Evolutionary conservation across 2,888 invertebrate genomes (phyloP), one percentile per base, ranked within the genome.

Genomic region (Philereme vetulata): DNA sequence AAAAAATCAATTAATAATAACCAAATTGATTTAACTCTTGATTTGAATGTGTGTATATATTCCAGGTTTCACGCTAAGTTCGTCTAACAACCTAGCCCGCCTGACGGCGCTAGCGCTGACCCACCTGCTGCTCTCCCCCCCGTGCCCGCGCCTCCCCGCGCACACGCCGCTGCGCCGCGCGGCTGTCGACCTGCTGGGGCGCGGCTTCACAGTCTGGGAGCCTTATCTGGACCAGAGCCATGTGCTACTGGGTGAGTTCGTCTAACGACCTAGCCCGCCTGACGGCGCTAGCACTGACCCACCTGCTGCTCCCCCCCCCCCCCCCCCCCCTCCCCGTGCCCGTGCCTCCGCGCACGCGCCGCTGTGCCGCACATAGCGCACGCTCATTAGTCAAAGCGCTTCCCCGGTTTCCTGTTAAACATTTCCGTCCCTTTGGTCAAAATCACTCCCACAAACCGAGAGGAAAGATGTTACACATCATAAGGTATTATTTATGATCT

Each of bases 141-240:
- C 98, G 5, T 94, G 96, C 33, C 86, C 94, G 1, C 96, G 97
- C 71, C 93, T 99, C 64, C 98, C 98, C 0, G 95, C 97, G 43
- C 96, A 98, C 89, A 98, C 98, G 11, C 96, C 99, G n/a, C 90
- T 98, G 49, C 94, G 98, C 3, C 93, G 99, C 64, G 99, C 99
- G 8, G 99, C 99, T 0, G 98, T 99, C 47, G 99, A 99, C 93
- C 94, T 99, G 66, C 95, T 99, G 66, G 99, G 99, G 0, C 94
- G 99, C 47, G 99, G 99, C 4, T 99, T 99, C 88, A 97, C 98
- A 0, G 98, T 99, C 0, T 99, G 99, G 99, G 99, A 99, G 81
- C 99, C 99, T 0, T 99, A 99, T 40, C 62, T 91, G 34, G 90
- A 92, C 62, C 90, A 90, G 63, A 90, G 88, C 65, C 88, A 89